phyloP scores from a whole-genome alignment of 2,113 vertebrate species.

The Ranitomeya variabilis region DNA sequence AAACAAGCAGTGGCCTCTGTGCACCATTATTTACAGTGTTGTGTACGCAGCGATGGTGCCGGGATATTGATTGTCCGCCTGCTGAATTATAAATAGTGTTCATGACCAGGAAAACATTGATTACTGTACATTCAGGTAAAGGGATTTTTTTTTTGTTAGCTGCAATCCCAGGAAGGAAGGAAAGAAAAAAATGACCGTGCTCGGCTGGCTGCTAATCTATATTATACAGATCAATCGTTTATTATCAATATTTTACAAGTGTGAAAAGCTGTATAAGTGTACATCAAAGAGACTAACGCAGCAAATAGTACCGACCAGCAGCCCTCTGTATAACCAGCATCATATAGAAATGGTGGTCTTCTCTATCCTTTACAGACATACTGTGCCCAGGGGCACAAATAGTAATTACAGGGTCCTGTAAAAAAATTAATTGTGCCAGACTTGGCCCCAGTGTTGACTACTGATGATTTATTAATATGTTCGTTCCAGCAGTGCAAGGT shows the following conservation, averaged over 20 bases:
- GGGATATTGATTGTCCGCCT: constrained; percentile 32
- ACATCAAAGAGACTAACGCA: neutral
- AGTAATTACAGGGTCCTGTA: neutral
- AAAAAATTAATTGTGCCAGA: neutral
- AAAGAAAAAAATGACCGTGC: neutral
- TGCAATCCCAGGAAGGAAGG: neutral
- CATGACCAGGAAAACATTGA: constrained; percentile 48
- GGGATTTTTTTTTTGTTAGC: constrained; percentile 8
- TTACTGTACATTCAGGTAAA: constrained; percentile 36
- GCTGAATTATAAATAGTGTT: constrained; percentile 51
- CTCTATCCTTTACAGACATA: neutral
- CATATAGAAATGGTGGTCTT: neutral
- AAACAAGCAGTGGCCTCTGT: constrained; percentile 18
- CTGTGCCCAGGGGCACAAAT: neutral
- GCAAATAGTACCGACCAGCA: neutral
- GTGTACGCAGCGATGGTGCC: constrained; percentile 20
- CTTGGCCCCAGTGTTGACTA: no score
- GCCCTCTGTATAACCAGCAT: neutral
- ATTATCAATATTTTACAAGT: constrained; percentile 28
- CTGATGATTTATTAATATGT: no score
- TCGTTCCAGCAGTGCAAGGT: no score
- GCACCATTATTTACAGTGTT: constrained; percentile 41
- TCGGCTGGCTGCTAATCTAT: constrained; percentile 12
- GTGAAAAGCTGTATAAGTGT: neutral
- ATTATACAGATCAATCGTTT: constrained; percentile 32